phyloP scores from a whole-genome alignment of 1,140 invertebrate species.

The Acromyrmex heyeri region DNA sequence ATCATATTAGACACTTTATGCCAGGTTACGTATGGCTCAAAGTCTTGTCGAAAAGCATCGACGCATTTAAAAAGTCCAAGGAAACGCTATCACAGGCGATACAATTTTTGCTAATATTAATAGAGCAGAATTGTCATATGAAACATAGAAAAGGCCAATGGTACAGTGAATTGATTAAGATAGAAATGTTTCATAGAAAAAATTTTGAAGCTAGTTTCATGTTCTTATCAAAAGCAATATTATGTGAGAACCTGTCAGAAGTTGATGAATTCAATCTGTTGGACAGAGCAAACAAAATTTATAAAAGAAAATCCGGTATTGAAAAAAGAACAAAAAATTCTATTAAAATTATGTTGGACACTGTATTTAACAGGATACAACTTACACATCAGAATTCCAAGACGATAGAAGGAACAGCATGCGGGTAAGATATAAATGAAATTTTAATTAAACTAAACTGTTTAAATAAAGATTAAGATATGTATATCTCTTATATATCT shows the following conservation, averaged over 20 bases:
- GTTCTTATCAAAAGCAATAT: slow-evolving; percentile 74
- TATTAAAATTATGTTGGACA: slow-evolving; percentile 18
- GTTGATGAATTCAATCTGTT: slow-evolving; percentile 72
- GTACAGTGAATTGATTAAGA: slow-evolving; percentile 80
- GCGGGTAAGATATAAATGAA: slow-evolving; percentile 67
- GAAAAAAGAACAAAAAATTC: slow-evolving; percentile 37
- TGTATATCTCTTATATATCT: slow-evolving; percentile 23
- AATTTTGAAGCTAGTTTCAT: slow-evolving; percentile 74
- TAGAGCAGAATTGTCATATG: slow-evolving; percentile 74
- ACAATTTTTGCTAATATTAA: slow-evolving; percentile 72
- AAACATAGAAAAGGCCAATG: slow-evolving; percentile 74
- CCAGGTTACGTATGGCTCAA: slow-evolving; percentile 80
- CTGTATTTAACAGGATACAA: background rate
- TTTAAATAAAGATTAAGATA: background rate
- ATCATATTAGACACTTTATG: slow-evolving; percentile 77
- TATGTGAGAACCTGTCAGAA: slow-evolving; percentile 66
- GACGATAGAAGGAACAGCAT: slow-evolving; percentile 68
- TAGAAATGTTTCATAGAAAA: slow-evolving; percentile 80
- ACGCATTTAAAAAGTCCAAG: slow-evolving; percentile 80
- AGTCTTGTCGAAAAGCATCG: slow-evolving; percentile 78
- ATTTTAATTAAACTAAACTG: background rate
- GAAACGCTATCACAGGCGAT: slow-evolving; percentile 68
- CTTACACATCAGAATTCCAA: background rate
- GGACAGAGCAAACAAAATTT: slow-evolving; percentile 75
- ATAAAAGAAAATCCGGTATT: slow-evolving; percentile 67